These are phyloP conservation scores for Puma concolor DNA, from an alignment of 2,113 vertebrate genomes.

Conservation along the genomic window DNA sequence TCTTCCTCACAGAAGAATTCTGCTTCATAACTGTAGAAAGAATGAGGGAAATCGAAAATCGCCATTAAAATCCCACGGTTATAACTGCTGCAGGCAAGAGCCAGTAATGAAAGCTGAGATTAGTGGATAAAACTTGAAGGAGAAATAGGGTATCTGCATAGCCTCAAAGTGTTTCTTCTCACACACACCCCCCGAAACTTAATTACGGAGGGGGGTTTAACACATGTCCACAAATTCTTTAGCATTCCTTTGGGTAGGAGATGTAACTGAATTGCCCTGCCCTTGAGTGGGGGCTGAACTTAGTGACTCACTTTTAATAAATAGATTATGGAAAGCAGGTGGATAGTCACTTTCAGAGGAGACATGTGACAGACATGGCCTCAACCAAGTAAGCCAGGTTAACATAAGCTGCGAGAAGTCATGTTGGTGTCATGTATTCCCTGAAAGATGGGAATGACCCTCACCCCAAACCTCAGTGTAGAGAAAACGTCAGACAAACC, in stretches of 20 bases:
- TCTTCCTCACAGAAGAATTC: constrained; percentile 26
- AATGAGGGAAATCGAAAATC: constrained; percentile 18
- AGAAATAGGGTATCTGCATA: background rate
- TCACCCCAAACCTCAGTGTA: background rate
- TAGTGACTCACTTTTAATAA: background rate
- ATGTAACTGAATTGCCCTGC: background rate
- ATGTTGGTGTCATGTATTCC: background rate
- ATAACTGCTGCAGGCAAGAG: background rate
- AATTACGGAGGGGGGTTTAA: background rate
- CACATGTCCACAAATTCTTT: background rate
- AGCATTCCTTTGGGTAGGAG: background rate
- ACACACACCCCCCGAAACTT: background rate
- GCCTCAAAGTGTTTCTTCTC: background rate
- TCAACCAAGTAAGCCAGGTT: background rate
- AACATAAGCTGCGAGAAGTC: background rate
- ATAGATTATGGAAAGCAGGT: background rate
- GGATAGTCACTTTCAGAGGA: background rate
- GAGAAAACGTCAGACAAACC: background rate
- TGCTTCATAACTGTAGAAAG: background rate
- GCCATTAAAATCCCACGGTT: background rate
- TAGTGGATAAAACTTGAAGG: background rate
- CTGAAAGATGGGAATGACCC: background rate
- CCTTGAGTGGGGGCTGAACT: background rate
- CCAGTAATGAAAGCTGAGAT: background rate
- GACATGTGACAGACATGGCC: background rate